Evolutionary conservation across 2,797 vertebrate genomes (phyloP).

Genomic region (Helostoma temminkii): DNA sequence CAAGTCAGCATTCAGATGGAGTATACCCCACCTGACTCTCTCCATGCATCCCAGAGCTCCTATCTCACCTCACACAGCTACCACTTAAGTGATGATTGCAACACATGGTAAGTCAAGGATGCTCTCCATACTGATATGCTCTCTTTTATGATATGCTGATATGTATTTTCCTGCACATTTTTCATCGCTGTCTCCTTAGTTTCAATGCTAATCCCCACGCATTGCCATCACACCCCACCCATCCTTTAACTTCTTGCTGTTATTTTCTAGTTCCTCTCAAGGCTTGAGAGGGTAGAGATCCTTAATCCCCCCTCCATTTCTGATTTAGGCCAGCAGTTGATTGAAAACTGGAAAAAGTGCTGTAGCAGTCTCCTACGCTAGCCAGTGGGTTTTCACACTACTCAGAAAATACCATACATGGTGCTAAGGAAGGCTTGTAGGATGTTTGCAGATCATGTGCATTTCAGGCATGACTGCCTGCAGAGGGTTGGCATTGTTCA

Average conservation of each 20-base stretch:
- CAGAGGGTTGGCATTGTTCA: conserved; percentile 63
- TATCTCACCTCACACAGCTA: conserved; percentile 38
- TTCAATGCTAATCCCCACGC: conserved; percentile 61
- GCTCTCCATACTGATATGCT: conserved; percentile 16
- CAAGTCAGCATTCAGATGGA: conserved; percentile 56
- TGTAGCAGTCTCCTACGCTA: conserved; percentile 54
- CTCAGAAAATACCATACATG: conserved; percentile 52
- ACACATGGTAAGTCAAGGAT: conserved; percentile 53
- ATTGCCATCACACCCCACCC: conserved; percentile 56
- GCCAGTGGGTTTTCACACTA: conserved; percentile 66
- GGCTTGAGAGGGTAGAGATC: conserved; percentile 58
- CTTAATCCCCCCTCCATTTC: conserved; percentile 75
- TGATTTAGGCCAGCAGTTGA: conserved; percentile 76
- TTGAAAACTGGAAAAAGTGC: conserved; percentile 77
- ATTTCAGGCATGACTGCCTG: conserved; percentile 72
- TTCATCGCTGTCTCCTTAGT: conserved; percentile 13
- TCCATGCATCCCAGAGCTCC: conserved; percentile 24
- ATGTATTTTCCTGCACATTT: conserved; percentile 27
- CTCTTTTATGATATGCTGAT: conserved; percentile 21
- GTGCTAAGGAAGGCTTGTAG: conserved; percentile 56
- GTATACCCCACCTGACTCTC: conserved; percentile 49
- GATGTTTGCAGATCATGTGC: conserved; percentile 60
- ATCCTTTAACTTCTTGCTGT: conserved; percentile 57
- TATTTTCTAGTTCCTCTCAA: conserved; percentile 60
- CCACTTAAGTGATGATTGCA: conserved; percentile 43